Percentiles rank a stretch among this genome's conserved stretches.
Evolutionary conservation across 35 echinoderm and acorn worm genomes (phyloP).

Genomic region (Ophiothrix spiculata): DNA sequence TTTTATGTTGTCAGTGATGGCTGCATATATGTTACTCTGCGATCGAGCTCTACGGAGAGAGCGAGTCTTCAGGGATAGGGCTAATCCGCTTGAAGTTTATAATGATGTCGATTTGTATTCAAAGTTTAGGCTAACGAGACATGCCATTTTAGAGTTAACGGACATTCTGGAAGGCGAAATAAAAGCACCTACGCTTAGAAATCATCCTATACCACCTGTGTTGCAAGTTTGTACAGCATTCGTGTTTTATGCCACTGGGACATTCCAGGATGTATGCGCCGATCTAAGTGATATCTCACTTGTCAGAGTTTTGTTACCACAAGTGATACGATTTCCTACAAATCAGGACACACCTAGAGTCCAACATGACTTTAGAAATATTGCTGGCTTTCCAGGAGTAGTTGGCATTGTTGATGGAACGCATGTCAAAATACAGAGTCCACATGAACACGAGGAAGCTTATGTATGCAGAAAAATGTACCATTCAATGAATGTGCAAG

Average conservation of each 20-base stretch:
- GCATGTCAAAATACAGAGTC: neutral
- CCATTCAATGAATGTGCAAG: constrained; percentile 47
- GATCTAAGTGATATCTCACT: neutral
- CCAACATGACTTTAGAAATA: constrained; percentile 2
- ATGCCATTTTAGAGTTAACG: neutral
- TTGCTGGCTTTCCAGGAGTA: constrained; percentile 18
- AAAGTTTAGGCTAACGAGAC: neutral
- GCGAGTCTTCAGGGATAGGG: neutral
- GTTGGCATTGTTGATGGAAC: constrained; percentile 21
- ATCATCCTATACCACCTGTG: neutral
- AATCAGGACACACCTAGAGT: neutral
- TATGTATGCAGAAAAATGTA: constrained; percentile 50
- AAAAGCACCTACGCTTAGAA: neutral
- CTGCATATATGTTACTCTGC: neutral
- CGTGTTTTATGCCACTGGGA: neutral
- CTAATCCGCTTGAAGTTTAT: neutral
- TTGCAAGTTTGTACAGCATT: neutral
- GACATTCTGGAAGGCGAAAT: neutral
- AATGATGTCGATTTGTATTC: neutral
- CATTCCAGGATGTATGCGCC: neutral
- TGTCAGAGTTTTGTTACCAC: neutral
- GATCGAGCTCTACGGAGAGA: constrained; percentile 9
- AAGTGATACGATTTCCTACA: neutral
- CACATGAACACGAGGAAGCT: constrained; percentile 25
- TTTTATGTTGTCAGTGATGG: neutral